Evolutionary conservation across 2,888 invertebrate genomes (phyloP).

Genomic region (Phalangium opilio): DNA sequence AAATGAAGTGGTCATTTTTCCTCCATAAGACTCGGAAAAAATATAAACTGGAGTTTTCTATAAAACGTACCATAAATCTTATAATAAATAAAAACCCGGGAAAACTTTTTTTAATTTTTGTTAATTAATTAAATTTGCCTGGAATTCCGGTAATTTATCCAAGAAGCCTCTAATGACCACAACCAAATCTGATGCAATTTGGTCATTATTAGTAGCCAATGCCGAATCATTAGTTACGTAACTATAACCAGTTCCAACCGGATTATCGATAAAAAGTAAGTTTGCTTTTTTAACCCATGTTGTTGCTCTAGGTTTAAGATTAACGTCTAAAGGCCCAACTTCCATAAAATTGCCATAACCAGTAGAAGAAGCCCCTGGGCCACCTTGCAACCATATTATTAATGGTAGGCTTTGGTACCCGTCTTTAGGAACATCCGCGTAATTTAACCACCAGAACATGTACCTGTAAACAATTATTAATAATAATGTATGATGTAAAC

Average conservation of each 20-base stretch:
- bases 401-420: conserved; percentile 51
- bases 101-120: too few relatives aligned
- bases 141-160: conserved; percentile 47
- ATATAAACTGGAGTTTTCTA: conserved; percentile 58
- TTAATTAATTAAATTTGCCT: conserved; percentile 21
- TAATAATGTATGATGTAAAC: too few relatives aligned
- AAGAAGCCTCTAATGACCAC: conserved; percentile 54
- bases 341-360: conserved; percentile 77
- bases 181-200: conserved; percentile 61
- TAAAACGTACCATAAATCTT: neutral
- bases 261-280: conserved; percentile 74
- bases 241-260: conserved; percentile 75
- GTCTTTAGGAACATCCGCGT: conserved; percentile 38
- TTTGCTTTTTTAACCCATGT: conserved; percentile 54
- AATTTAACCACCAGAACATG: conserved; percentile 78
- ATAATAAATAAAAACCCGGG: neutral
- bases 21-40: conserved; percentile 79
- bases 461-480: too few relatives aligned
- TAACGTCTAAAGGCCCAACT: conserved; percentile 53
- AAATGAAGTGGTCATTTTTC: conserved; percentile 80
- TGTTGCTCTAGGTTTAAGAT: conserved; percentile 38
- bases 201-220: conserved; percentile 41
- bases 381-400: conserved; percentile 70
- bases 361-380: conserved; percentile 64
- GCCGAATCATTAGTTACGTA: conserved; percentile 45